Percentiles rank a stretch among this genome's conserved stretches.
Evolutionary conservation across 2,797 vertebrate species (phyloP).

Genomic region (Mormyrops boulengeri): DNA sequence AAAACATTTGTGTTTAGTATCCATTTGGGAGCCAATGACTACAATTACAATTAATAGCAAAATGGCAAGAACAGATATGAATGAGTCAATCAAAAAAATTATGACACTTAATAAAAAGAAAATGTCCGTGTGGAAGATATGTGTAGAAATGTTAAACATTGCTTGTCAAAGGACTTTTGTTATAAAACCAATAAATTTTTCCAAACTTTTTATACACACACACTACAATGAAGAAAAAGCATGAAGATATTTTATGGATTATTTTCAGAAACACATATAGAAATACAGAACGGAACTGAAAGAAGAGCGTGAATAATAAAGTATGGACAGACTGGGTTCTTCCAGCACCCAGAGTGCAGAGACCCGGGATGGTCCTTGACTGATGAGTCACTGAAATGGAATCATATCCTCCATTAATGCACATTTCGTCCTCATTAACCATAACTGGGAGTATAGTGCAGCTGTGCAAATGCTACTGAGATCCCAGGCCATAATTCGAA

Average conservation of each 20-base stretch:
- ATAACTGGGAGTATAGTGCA: not conserved
- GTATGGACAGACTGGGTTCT: not conserved
- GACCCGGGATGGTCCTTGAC: not conserved
- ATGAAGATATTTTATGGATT: not conserved
- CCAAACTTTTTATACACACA: not conserved
- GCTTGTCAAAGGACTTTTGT: not conserved
- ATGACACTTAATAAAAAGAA: not conserved
- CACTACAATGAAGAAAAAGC: not conserved
- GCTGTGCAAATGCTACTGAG: not conserved
- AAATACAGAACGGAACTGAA: not conserved
- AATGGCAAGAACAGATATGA: not conserved
- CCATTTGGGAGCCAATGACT: not conserved
- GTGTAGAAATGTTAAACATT: not conserved
- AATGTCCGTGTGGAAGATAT: not conserved
- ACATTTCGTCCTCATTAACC: not conserved
- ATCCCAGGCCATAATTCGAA: not conserved
- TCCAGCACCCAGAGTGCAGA: not conserved
- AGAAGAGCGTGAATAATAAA: not conserved
- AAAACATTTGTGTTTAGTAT: not conserved
- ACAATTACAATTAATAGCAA: not conserved
- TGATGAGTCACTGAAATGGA: not conserved
- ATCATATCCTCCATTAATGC: not conserved
- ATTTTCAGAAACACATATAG: not conserved
- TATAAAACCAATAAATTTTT: not conserved
- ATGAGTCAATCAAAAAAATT: not conserved